Percentiles rank a stretch among this genome's conserved stretches.
These are phyloP conservation scores for Halocynthia roretzi DNA, from an alignment of 23 tunicate species.

Conservation along the genomic window DNA sequence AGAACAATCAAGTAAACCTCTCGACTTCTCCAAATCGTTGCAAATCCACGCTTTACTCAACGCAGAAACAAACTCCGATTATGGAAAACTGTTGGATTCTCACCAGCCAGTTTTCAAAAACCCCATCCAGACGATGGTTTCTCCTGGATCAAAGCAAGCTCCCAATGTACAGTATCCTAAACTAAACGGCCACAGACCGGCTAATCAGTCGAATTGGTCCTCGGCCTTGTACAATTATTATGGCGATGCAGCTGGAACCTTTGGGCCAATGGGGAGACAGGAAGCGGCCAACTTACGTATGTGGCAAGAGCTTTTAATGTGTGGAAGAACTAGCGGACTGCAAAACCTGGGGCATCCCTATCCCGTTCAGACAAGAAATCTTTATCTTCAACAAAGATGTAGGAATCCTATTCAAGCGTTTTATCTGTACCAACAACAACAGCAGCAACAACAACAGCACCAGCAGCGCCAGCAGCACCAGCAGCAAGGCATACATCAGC, in stretches of 20 bases:
- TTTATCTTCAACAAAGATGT: slow-evolving; percentile 18
- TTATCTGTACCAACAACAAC: slow-evolving; percentile 13
- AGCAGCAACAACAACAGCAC: background rate
- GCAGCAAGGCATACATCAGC: slow-evolving; percentile 5
- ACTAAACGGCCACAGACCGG: too few species aligned
- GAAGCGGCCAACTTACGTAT: slow-evolving; percentile 11
- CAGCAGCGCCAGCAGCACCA: slow-evolving; percentile 25
- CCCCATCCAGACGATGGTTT: too few species aligned
- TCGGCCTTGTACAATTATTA: slow-evolving; percentile 20
- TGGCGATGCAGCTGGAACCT: background rate
- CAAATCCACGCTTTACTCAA: too few species aligned
- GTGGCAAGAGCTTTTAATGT: slow-evolving; percentile 18
- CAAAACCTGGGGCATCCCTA: slow-evolving; percentile 1
- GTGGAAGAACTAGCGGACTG: background rate
- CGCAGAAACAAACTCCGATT: too few species aligned
- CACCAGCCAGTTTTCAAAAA: too few species aligned
- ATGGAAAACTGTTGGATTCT: too few species aligned
- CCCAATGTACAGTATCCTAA: too few species aligned
- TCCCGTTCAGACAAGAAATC: slow-evolving; percentile 9
- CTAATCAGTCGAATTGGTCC: background rate
- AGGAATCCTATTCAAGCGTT: slow-evolving; percentile 21
- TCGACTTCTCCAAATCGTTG: too few species aligned
- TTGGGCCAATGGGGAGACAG: background rate
- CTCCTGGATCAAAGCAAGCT: too few species aligned
- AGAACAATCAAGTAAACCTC: too few species aligned